Evolutionary conservation across 2,113 vertebrate genomes (phyloP).

Genomic region (Spea multiplicata): DNA sequence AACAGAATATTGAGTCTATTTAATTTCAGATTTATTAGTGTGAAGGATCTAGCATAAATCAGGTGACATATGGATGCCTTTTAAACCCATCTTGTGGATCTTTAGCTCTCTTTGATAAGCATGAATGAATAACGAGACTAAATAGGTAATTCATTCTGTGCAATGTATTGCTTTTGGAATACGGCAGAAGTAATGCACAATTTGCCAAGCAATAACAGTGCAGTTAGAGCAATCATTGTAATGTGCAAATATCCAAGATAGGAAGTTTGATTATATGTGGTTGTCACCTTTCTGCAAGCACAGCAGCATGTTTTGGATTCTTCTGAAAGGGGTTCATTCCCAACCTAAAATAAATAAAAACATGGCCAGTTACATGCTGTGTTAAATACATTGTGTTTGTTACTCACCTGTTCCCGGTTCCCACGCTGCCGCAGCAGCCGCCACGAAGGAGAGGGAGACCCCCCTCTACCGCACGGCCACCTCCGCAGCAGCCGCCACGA

Average conservation of each 20-base stretch:
- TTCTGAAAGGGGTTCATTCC: conserved; percentile 96
- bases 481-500: too few species aligned
- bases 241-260: background rate
- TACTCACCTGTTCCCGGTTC: too few species aligned
- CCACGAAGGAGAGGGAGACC: too few species aligned
- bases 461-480: too few species aligned
- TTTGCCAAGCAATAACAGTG: background rate
- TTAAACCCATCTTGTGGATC: background rate
- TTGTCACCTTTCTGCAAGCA: conserved; percentile 83
- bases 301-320: conserved; percentile 88
- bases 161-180: background rate
- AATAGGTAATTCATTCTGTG: background rate
- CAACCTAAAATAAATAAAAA: conserved; percentile 65
- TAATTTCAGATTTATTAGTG: background rate
- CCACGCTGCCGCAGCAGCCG: too few species aligned
- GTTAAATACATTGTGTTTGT: too few species aligned
- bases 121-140: background rate
- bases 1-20: background rate
- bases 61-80: background rate
- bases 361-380: too few species aligned
- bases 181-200: background rate
- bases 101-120: background rate
- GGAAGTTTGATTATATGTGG: background rate
- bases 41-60: background rate
- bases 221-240: background rate